Conservation (phyloP, 2,888 invertebrate species). For the Lithophane ornitopus region DNA sequence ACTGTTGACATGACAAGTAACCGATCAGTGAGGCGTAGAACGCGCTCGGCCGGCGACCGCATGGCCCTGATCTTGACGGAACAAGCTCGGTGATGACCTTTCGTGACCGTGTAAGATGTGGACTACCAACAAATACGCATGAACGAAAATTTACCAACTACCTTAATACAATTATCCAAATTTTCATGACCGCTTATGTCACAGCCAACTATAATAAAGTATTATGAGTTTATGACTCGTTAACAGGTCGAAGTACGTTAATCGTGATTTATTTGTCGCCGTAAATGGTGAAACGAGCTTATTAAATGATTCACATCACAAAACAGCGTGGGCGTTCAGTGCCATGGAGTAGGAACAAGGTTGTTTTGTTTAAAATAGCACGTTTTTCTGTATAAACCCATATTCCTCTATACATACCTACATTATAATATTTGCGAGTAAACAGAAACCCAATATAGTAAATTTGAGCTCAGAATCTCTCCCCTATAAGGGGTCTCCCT, state of each 20-base stretch:
- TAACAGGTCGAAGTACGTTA: conserved; percentile 64
- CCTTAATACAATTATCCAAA: conserved; percentile 33
- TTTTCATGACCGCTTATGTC: conserved; percentile 51
- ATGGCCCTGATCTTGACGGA: conserved; percentile 87
- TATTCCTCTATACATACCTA: conserved; percentile 7
- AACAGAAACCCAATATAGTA: conserved; percentile 52
- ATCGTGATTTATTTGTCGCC: conserved; percentile 72
- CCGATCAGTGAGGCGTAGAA: conserved; percentile 76
- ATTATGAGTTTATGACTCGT: conserved; percentile 58
- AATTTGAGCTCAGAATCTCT: conserved; percentile 47
- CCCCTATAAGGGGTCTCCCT: conserved; percentile 55
- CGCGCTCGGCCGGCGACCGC: conserved; percentile 82
- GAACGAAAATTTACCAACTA: conserved; percentile 22
- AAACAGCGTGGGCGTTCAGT: conserved; percentile 73
- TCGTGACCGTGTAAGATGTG: conserved; percentile 65
- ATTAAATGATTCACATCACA: conserved; percentile 73
- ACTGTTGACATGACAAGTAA: conserved; percentile 74
- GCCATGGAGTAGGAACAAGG: conserved; percentile 64
- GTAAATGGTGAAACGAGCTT: conserved; percentile 72
- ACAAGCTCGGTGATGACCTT: conserved; percentile 73
- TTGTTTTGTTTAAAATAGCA: conserved; percentile 48
- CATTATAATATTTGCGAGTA: conserved; percentile 29
- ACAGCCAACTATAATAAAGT: conserved; percentile 51
- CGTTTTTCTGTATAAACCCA: conserved; percentile 27
- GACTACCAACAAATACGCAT: conserved; percentile 37